Percentiles rank a stretch among this genome's conserved stretches.
Conservation (phyloP, 2,797 vertebrate genomes). For the Halcyon badia region DNA sequence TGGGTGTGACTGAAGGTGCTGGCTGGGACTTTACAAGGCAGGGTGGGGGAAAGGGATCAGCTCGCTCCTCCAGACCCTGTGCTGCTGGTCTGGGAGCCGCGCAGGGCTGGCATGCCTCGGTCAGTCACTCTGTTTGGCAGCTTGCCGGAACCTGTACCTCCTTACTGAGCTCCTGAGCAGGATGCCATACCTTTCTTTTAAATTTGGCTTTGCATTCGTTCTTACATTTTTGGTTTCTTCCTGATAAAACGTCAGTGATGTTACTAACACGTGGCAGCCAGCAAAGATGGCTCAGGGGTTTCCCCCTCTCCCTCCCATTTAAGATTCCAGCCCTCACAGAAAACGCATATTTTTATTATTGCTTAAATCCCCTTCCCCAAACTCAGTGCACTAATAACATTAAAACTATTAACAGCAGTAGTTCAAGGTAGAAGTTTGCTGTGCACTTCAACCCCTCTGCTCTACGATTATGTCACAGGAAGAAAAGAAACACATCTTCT, state of each 20-base stretch:
- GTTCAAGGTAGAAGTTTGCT: not conserved
- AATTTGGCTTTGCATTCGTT: not conserved
- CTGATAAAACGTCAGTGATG: not conserved
- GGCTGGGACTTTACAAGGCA: not conserved
- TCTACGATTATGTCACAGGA: not conserved
- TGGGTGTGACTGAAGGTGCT: not conserved
- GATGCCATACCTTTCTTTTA: not conserved
- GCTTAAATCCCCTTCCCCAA: not conserved
- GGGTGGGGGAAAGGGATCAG: not conserved
- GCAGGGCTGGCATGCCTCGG: rapidly evolving
- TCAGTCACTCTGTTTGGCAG: not conserved
- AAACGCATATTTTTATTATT: not conserved
- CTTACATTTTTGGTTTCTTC: not conserved
- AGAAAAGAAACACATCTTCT: not conserved
- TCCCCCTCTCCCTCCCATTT: not conserved
- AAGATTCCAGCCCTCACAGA: not conserved
- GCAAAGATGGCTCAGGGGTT: not conserved
- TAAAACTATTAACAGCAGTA: not conserved
- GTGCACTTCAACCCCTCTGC: not conserved
- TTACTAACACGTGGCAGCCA: not conserved
- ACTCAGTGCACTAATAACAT: not conserved
- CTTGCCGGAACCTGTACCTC: not conserved
- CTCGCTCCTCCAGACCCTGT: not conserved
- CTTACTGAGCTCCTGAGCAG: not conserved
- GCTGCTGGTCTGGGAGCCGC: not conserved